These are phyloP conservation scores for Malacoraja senta DNA, from an alignment of 2,797 vertebrate genomes.

Conservation along the genomic window DNA sequence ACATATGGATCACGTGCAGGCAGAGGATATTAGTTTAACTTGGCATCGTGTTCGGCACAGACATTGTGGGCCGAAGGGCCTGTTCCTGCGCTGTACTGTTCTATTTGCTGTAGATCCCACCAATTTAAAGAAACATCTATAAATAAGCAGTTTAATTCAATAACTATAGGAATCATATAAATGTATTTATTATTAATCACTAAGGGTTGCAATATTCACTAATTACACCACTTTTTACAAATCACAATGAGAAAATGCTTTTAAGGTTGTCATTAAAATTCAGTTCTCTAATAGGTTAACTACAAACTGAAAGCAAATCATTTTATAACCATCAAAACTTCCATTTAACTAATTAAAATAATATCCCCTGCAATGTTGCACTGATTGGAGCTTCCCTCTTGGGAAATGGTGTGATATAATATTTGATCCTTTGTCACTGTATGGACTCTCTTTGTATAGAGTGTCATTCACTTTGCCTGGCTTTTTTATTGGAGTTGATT, in stretches of 20 bases:
- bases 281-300: not conserved
- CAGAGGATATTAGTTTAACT: no score
- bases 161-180: not conserved
- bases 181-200: not conserved
- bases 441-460: not conserved
- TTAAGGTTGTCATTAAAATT: not conserved
- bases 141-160: not conserved
- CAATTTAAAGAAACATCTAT: not conserved
- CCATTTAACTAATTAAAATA: conserved; percentile 8
- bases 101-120: not conserved
- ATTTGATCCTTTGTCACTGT: not conserved
- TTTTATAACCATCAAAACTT: conserved; percentile 6
- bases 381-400: not conserved
- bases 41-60: no score
- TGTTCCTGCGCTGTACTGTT: no score
- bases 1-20: no score
- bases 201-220: not conserved
- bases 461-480: not conserved
- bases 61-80: no score
- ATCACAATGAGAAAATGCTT: not conserved
- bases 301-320: not conserved
- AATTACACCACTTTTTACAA: not conserved
- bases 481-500: not conserved
- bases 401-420: conserved; percentile 10
- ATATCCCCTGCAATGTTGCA: not conserved